These are phyloP conservation scores for Phyllotis vaccarum DNA, from an alignment of 2,797 vertebrate species.

Conservation along the genomic window DNA sequence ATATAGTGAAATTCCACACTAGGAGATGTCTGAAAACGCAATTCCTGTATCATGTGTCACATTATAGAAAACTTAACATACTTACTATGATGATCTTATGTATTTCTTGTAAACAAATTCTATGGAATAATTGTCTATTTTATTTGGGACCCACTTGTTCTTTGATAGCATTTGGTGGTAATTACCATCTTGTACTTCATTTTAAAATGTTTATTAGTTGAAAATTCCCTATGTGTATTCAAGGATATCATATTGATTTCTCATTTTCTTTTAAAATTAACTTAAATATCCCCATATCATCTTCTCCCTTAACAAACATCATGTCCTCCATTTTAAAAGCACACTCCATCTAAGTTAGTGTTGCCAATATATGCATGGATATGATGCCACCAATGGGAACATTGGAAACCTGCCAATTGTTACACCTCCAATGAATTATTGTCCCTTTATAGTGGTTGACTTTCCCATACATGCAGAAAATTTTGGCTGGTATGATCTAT, in stretches of 20 bases:
- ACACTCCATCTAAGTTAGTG: background rate
- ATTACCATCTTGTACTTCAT: background rate
- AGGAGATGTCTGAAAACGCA: background rate
- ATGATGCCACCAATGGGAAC: background rate
- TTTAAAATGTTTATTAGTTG: background rate
- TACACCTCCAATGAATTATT: background rate
- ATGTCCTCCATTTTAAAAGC: background rate
- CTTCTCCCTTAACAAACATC: too few relatives aligned
- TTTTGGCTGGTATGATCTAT: background rate
- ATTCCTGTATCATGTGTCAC: background rate
- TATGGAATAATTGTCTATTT: background rate
- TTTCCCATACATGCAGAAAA: background rate
- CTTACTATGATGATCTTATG: background rate
- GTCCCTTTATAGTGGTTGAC: background rate
- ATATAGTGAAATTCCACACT: background rate
- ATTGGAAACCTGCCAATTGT: background rate
- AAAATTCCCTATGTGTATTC: background rate
- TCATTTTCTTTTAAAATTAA: background rate
- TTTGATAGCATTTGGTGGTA: slow-evolving; percentile 35
- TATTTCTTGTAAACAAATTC: background rate
- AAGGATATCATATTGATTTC: background rate
- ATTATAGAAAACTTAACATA: background rate
- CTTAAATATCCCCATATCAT: background rate
- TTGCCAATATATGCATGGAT: background rate
- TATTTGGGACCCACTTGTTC: background rate